Evolutionary conservation across 2,797 vertebrate species (phyloP).

Genomic region (Argentina silus): DNA sequence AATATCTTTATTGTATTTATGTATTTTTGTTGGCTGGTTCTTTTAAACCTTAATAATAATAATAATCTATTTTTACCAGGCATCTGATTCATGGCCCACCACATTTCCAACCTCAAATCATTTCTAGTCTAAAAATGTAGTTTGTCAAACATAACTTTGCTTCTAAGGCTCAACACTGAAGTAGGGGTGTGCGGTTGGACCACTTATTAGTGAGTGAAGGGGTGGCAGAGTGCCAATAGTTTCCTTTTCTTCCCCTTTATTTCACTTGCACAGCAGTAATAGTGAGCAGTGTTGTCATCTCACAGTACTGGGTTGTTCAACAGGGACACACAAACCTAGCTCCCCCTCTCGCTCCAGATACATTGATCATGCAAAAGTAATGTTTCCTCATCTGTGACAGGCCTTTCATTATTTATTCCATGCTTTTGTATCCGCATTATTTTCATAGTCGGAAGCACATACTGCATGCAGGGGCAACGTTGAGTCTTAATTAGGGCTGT

Average conservation of each 20-base stretch:
- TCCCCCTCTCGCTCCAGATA: background rate
- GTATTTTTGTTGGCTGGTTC: background rate
- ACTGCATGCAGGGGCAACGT: background rate
- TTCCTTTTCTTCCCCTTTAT: background rate
- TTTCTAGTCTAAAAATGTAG: background rate
- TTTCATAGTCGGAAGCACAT: slow-evolving; percentile 5
- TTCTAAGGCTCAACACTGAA: background rate
- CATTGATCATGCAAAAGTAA: slow-evolving; percentile 21
- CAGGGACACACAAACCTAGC: background rate
- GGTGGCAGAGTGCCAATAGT: background rate
- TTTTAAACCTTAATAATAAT: background rate
- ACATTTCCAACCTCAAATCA: background rate
- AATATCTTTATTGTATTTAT: background rate
- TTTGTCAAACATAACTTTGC: slow-evolving; percentile 3
- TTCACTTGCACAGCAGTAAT: slow-evolving; percentile 17
- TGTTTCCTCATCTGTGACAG: background rate
- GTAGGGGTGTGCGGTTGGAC: background rate
- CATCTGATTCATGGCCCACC: background rate
- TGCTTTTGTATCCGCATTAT: slow-evolving; percentile 9
- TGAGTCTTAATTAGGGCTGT: background rate
- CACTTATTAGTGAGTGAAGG: background rate
- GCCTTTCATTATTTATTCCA: slow-evolving; percentile 19
- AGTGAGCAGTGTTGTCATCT: background rate
- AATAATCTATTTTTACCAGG: background rate
- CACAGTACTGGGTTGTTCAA: background rate